Conservation (phyloP, 92 coral and sea anemone species). For the Epizoanthus fatuus region DNA sequence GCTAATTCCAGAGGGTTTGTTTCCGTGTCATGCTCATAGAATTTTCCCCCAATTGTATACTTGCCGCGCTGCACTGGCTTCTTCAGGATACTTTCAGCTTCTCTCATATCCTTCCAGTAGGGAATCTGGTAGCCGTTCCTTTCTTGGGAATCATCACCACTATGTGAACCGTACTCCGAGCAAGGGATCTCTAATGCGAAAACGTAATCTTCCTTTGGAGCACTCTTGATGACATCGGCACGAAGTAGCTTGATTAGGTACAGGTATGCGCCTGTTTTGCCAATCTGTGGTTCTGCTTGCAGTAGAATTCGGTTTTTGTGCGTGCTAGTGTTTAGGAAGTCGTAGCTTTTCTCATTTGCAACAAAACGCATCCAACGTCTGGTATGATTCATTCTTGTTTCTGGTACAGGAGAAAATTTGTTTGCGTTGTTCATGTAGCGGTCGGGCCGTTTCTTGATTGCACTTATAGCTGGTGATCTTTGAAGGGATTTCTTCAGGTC, state of each 20-base stretch:
- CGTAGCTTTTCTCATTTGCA: slow-evolving; percentile 56
- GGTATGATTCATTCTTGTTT: slow-evolving; percentile 7
- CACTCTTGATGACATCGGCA: slow-evolving; percentile 20
- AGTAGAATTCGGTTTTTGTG: slow-evolving; percentile 62
- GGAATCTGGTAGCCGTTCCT: slow-evolving; percentile 12
- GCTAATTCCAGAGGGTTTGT: slow-evolving; percentile 17
- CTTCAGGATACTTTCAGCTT: slow-evolving; percentile 36
- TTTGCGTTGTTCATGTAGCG: slow-evolving; percentile 43
- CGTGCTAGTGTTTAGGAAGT: slow-evolving; percentile 15
- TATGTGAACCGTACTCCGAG: background rate
- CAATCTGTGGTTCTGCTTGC: slow-evolving; percentile 73
- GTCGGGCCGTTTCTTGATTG: slow-evolving; percentile 35
- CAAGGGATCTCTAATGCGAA: background rate
- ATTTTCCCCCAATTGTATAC: slow-evolving; percentile 40
- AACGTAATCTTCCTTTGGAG: slow-evolving; percentile 8
- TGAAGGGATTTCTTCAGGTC: slow-evolving; percentile 25
- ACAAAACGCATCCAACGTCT: slow-evolving; percentile 48
- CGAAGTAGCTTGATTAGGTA: slow-evolving; percentile 62
- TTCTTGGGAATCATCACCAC: background rate
- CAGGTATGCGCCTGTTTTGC: slow-evolving; percentile 66
- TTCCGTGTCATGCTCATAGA: slow-evolving; percentile 54
- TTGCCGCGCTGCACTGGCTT: slow-evolving; percentile 45
- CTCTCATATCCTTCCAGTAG: slow-evolving; percentile 49
- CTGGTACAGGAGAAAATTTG: background rate
- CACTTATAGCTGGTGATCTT: slow-evolving; percentile 47